phyloP scores from a whole-genome alignment of 1,140 invertebrate species.

The silkworm (Bombyx mori) region DNA sequence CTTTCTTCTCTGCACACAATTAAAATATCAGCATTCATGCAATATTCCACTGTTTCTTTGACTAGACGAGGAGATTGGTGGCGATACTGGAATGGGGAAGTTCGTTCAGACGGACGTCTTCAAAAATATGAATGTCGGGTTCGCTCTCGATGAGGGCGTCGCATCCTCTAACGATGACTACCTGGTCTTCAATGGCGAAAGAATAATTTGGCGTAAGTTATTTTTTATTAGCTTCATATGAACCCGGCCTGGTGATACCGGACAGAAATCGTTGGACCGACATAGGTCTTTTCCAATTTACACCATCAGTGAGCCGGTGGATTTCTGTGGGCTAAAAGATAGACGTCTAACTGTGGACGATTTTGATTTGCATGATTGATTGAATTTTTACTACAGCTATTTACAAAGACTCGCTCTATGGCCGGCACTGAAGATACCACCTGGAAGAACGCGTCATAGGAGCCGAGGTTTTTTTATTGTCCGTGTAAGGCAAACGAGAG shows the following conservation, averaged over 20 bases:
- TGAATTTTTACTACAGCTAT: too few relatives aligned
- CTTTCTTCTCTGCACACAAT: too few relatives aligned
- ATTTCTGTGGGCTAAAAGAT: not conserved
- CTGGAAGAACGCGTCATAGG: too few relatives aligned
- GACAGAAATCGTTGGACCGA: not conserved
- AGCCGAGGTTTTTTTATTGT: too few relatives aligned
- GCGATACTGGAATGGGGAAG: constrained; percentile 76
- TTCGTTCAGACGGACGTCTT: constrained; percentile 80
- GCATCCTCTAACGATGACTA: constrained; percentile 76
- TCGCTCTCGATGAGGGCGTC: constrained; percentile 85
- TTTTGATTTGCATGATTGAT: too few relatives aligned
- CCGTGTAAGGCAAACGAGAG: too few relatives aligned
- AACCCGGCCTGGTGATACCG: not conserved
- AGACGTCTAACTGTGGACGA: too few relatives aligned
- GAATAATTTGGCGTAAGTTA: constrained; percentile 76
- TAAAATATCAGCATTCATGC: too few relatives aligned
- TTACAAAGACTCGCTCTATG: too few relatives aligned
- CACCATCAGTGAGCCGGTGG: not conserved
- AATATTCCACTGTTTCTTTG: too few relatives aligned
- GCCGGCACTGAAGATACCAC: too few relatives aligned
- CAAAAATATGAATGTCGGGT: constrained; percentile 81
- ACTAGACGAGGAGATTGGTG: constrained; percentile 86
- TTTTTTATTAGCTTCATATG: constrained; percentile 1
- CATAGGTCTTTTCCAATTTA: not conserved
- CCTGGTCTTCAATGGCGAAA: constrained; percentile 82